These are phyloP conservation scores for Amblyjoppa fuscipennis DNA, from an alignment of 2,888 invertebrate genomes.

Conservation along the genomic window DNA sequence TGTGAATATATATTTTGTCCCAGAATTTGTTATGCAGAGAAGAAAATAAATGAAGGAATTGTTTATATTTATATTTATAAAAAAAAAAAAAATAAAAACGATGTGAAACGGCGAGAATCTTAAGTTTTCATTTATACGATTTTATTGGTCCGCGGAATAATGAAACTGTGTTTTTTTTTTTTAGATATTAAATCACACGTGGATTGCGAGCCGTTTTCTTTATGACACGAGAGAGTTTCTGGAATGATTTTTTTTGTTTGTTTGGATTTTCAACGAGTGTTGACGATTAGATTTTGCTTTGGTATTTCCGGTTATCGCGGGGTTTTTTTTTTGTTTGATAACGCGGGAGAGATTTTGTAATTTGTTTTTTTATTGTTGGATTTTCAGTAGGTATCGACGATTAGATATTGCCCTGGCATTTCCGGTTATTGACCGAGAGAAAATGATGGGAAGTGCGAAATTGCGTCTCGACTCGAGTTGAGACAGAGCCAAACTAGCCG, in stretches of 20 bases:
- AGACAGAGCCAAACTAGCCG: constrained; percentile 75
- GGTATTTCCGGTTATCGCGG: background rate
- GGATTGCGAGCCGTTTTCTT: background rate
- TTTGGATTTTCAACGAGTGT: background rate
- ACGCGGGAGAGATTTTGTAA: background rate
- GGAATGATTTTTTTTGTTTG: background rate
- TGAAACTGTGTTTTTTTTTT: background rate
- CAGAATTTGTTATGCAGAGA: too few species aligned
- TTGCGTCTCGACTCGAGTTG: constrained; percentile 74
- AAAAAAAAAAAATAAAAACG: background rate
- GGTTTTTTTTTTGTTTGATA: background rate
- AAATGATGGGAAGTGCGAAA: constrained; percentile 29
- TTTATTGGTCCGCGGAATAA: background rate
- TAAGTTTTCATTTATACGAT: background rate
- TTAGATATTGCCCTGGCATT: background rate
- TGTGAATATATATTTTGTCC: too few species aligned
- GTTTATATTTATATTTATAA: too few species aligned
- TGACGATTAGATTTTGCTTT: constrained; percentile 1
- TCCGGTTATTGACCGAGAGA: background rate
- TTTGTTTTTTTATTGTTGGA: background rate
- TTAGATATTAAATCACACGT: background rate
- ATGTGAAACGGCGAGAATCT: background rate
- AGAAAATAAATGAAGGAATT: too few species aligned
- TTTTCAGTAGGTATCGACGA: background rate
- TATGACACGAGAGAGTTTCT: background rate